phyloP scores from a whole-genome alignment of 2,113 vertebrate genomes.

The Alouatta palliata region DNA sequence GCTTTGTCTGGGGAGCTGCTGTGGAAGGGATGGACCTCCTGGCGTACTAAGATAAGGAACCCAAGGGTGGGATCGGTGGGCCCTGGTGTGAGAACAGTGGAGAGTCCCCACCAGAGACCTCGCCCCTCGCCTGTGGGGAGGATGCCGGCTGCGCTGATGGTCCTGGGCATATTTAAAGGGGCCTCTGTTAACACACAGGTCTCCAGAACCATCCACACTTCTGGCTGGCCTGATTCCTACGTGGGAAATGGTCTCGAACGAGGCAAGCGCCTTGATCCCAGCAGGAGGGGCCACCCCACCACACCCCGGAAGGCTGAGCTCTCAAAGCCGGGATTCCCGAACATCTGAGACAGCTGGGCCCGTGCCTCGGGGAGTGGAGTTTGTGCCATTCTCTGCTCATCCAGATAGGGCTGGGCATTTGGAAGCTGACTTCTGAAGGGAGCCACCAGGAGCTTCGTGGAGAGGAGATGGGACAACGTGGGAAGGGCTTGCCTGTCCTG shows the following conservation, averaged over 20 bases:
- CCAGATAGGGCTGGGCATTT: neutral
- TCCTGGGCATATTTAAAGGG: neutral
- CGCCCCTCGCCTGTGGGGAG: neutral
- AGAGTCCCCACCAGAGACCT: too few species aligned
- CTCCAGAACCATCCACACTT: neutral
- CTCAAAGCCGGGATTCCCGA: too few species aligned
- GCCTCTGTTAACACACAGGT: neutral
- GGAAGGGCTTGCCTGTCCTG: neutral
- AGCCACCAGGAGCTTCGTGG: neutral
- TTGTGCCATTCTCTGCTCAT: neutral
- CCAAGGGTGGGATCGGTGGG: neutral
- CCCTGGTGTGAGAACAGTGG: neutral
- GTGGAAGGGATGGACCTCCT: neutral
- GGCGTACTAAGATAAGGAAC: rapidly evolving
- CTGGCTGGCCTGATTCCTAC: neutral
- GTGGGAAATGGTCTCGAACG: neutral
- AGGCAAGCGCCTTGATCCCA: neutral
- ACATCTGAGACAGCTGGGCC: neutral
- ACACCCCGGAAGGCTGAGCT: too few species aligned
- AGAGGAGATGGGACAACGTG: neutral
- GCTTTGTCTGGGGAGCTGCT: neutral
- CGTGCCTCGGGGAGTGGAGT: neutral
- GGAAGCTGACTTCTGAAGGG: neutral
- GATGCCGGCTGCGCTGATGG: neutral
- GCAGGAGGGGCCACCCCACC: neutral